Percentiles rank a stretch among this genome's conserved stretches.
Evolutionary conservation across 2,888 invertebrate species (phyloP).

Genomic region (Hydrotaea diabolus): DNA sequence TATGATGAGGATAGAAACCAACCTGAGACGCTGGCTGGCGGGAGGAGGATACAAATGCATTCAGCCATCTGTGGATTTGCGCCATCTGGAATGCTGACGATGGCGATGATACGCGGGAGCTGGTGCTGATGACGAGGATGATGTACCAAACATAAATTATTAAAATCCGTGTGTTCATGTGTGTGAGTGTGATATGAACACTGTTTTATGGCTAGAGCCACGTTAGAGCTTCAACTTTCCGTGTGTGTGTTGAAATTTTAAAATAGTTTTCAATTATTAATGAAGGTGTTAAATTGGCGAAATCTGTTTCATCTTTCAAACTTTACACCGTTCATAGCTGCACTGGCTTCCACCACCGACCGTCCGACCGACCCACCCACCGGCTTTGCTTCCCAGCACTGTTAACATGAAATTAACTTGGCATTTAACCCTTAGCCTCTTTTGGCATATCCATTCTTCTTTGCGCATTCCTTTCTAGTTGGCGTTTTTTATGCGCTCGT

Average conservation of each 20-base stretch:
- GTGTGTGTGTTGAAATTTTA: conserved; percentile 44
- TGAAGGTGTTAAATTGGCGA: conserved; percentile 76
- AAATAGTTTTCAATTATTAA: conserved; percentile 75
- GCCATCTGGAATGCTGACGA: not conserved
- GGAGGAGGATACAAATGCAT: not conserved
- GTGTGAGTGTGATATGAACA: conserved; percentile 20
- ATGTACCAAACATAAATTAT: conserved; percentile 27
- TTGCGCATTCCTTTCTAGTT: conserved; percentile 17
- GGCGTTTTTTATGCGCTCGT: conserved; percentile 26
- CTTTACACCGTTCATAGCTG: conserved; percentile 22
- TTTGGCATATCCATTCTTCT: conserved; percentile 44
- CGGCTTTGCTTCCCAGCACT: conserved; percentile 39
- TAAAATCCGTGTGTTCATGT: conserved; percentile 16
- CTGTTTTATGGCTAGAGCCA: not conserved
- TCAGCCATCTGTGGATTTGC: not conserved
- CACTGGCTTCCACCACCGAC: not conserved
- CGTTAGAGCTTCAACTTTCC: not conserved
- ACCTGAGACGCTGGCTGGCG: not conserved
- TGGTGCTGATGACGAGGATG: conserved; percentile 1
- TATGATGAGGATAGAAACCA: not conserved
- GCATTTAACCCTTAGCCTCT: conserved; percentile 55
- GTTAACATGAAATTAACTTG: conserved; percentile 57
- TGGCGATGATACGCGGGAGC: too few species aligned
- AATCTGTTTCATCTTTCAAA: conserved; percentile 72
- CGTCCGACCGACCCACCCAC: not conserved